Percentiles rank a stretch among this genome's conserved stretches.
These are phyloP conservation scores for Cerastis rubricosa DNA, from an alignment of 2,888 invertebrate species.

Conservation along the genomic window DNA sequence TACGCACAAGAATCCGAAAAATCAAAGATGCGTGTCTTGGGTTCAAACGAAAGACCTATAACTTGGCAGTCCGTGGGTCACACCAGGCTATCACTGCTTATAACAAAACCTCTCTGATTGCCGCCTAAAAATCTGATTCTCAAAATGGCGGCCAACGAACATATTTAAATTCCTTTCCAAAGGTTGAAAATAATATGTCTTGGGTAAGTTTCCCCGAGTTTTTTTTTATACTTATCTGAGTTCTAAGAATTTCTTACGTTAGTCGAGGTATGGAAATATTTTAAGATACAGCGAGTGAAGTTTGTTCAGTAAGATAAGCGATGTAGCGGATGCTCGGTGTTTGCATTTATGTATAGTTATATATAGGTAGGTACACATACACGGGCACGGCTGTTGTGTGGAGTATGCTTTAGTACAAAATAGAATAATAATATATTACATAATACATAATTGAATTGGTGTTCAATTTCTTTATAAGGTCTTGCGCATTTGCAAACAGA, in stretches of 20 bases:
- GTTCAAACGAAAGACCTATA: too few relatives aligned
- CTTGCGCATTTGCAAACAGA: not conserved
- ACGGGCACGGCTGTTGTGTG: constrained; percentile 60
- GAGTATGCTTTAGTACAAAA: constrained; percentile 53
- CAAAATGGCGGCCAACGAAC: constrained; percentile 46
- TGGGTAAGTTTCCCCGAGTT: constrained; percentile 40
- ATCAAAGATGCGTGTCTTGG: too few relatives aligned
- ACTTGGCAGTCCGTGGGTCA: too few relatives aligned
- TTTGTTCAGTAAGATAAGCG: constrained; percentile 87
- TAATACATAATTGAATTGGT: constrained; percentile 29
- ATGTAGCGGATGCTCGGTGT: constrained; percentile 83
- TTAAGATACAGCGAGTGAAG: constrained; percentile 82
- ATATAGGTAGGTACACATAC: constrained; percentile 29
- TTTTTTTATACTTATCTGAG: constrained; percentile 67
- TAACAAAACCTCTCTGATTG: not conserved
- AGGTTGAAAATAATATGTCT: constrained; percentile 45
- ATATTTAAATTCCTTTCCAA: constrained; percentile 37
- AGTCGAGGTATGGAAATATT: constrained; percentile 86
- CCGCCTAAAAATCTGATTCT: constrained; percentile 17
- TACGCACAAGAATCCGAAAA: too few relatives aligned
- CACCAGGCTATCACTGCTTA: not conserved
- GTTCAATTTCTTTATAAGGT: constrained; percentile 38
- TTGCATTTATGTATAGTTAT: constrained; percentile 68
- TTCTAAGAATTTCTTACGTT: constrained; percentile 81
- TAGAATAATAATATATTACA: constrained; percentile 49